Evolutionary conservation across 2,888 invertebrate genomes (phyloP).

Genomic region (Spatulosminthurus flaviceps): DNA sequence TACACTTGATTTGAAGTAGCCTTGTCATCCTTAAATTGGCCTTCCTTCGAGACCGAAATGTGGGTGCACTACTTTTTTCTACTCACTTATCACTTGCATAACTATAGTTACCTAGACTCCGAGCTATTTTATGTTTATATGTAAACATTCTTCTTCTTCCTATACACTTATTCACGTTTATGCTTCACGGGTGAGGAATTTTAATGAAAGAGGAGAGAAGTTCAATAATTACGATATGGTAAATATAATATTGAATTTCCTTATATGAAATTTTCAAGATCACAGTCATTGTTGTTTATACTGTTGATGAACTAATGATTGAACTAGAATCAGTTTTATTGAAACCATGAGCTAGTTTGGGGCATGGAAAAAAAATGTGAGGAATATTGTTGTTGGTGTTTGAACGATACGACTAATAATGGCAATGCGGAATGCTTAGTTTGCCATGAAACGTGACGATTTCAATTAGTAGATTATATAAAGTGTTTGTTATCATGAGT

Average conservation of each 20-base stretch:
- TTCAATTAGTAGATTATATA: too few species aligned
- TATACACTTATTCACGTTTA: not conserved
- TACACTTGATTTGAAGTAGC: constrained; percentile 3
- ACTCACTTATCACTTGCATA: not conserved
- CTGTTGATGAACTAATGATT: too few species aligned
- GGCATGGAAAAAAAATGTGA: too few species aligned
- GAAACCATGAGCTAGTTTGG: too few species aligned
- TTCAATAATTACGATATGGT: not conserved
- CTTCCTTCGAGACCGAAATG: not conserved
- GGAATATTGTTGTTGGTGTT: too few species aligned
- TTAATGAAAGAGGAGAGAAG: not conserved
- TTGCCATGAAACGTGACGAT: too few species aligned
- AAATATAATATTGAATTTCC: not conserved
- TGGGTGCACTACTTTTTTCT: not conserved
- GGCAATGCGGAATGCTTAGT: too few species aligned
- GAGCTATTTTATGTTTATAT: too few species aligned
- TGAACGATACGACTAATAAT: too few species aligned
- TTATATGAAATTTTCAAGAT: not conserved
- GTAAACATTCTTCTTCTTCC: not conserved
- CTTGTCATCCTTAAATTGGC: constrained; percentile 4
- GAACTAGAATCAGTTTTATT: too few species aligned
- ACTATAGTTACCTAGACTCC: not conserved
- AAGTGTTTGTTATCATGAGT: too few species aligned
- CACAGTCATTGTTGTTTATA: too few species aligned
- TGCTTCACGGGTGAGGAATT: not conserved